A percentile compares a stretch with the other conserved stretches of the same genome.
Conservation (phyloP, 2,797 vertebrate genomes). For the Synaphobranchus kaupii region DNA sequence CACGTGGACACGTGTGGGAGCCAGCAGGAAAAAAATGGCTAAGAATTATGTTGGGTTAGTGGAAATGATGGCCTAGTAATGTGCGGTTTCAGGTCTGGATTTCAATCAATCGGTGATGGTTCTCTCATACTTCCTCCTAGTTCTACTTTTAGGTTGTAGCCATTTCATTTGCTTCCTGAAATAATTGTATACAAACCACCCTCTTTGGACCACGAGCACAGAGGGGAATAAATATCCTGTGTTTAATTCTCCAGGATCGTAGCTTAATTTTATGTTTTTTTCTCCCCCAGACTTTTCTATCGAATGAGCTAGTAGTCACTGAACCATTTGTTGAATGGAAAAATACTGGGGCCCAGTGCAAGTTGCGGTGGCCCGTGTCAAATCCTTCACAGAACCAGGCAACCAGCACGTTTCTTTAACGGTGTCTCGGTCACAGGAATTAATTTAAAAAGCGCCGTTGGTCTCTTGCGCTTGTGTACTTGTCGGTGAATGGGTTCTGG, state of each 20-base stretch:
- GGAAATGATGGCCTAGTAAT: neutral
- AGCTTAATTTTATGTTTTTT: neutral
- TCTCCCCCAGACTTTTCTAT: neutral
- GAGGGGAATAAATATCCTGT: neutral
- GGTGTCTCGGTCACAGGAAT: neutral
- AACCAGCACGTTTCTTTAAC: neutral
- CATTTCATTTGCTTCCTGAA: neutral
- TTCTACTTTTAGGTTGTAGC: neutral
- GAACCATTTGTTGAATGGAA: neutral
- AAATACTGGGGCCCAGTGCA: neutral
- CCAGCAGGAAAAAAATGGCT: neutral
- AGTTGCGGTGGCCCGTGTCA: neutral
- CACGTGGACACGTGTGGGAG: neutral
- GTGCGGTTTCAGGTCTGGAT: neutral
- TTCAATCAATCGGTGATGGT: neutral
- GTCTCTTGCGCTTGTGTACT: neutral
- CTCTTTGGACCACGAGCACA: neutral
- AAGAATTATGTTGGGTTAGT: neutral
- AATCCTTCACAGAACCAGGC: neutral
- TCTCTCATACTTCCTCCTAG: neutral
- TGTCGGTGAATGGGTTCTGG: neutral
- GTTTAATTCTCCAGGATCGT: neutral
- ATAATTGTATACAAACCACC: neutral
- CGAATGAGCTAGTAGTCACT: neutral
- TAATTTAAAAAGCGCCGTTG: neutral